These are phyloP conservation scores for Psilanteris sp. DNA, from an alignment of 1,140 invertebrate species.

Conservation along the genomic window DNA sequence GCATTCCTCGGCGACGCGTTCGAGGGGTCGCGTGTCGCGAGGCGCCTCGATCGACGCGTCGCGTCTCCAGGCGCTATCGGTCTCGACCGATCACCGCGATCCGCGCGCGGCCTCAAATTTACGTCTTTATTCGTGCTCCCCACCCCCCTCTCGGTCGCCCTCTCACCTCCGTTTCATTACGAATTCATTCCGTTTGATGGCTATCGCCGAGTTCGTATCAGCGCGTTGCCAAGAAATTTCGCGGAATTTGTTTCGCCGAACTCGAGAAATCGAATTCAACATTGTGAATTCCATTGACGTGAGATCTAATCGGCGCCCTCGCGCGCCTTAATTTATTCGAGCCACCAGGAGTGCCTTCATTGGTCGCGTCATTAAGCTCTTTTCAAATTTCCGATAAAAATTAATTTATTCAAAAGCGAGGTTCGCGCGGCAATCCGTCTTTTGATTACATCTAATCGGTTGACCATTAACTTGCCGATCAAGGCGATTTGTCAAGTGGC, in stretches of 20 bases:
- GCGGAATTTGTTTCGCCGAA: constrained; percentile 26
- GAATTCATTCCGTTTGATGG: constrained; percentile 16
- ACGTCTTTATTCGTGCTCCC: too few relatives aligned
- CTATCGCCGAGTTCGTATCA: constrained; percentile 21
- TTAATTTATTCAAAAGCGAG: constrained; percentile 13
- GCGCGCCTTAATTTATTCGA: constrained; percentile 21
- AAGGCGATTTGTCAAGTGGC: too few relatives aligned
- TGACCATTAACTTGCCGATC: too few relatives aligned
- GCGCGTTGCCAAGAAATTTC: constrained; percentile 20
- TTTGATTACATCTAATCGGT: constrained; percentile 19
- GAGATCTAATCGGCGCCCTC: constrained; percentile 25
- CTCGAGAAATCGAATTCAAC: constrained; percentile 25
- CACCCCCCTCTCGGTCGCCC: too few relatives aligned
- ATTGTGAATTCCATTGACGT: constrained; percentile 36
- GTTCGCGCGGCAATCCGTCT: neutral
- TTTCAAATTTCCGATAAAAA: constrained; percentile 34
- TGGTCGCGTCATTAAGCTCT: constrained; percentile 10
- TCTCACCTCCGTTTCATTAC: too few relatives aligned
- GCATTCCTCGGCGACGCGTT: too few relatives aligned
- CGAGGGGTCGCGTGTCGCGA: too few relatives aligned
- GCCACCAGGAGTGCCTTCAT: constrained; percentile 3
- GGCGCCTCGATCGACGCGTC: too few relatives aligned
- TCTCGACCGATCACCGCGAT: too few relatives aligned
- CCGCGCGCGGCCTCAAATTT: too few relatives aligned
- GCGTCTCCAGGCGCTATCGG: too few relatives aligned